Evolutionary conservation across 2,888 invertebrate species (phyloP), one percentile per base, ranked within the genome.

Genomic region (Dynastes hyllus): DNA sequence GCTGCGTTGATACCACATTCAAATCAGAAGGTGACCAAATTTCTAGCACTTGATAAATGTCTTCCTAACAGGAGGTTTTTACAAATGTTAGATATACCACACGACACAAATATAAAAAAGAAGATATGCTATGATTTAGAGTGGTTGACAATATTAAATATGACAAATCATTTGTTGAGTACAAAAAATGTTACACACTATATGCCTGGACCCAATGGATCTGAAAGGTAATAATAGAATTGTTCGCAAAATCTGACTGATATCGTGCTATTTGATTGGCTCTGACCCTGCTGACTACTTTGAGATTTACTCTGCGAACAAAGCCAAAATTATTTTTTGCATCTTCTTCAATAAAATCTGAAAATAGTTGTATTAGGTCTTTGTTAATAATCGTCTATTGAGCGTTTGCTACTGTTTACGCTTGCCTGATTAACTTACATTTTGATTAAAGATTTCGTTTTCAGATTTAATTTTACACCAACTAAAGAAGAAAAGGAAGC

Each of bases 1-100:
- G 93, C 96, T 11, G 99, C 98, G 0, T 83, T 97, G 2, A 93
- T 99, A 4, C 92, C 93, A 51, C 97, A 98, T 88, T 89, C 91
- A 37, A 88, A 92, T 79, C 89, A 89, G 89, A 87, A 88, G 29
- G 81, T 86, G 0, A 96, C 98, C 0, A 96, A 95, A 87, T 99
- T 99, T 89, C 89, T 99, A 82, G 97, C 98, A 0, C 89, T 99
- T n/a, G 98, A 99, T 88, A 99, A 99, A 90, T 98, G 98, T 89
- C 90, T 99, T 73, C 98, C 98, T 0, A 93, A 92, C 84, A 91
- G 97, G 81, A 93, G 95, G 81, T 99, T 97, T 90, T 90, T 99
- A 58, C 98, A 99, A 91, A 92, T 98, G 13, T 79, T 93, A 58
- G 91, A 92, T 32, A 85, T 94, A 76, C 90, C 91, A 6, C 92